Conservation (phyloP, 2,888 invertebrate species). For the Limnephilus marmoratus region DNA sequence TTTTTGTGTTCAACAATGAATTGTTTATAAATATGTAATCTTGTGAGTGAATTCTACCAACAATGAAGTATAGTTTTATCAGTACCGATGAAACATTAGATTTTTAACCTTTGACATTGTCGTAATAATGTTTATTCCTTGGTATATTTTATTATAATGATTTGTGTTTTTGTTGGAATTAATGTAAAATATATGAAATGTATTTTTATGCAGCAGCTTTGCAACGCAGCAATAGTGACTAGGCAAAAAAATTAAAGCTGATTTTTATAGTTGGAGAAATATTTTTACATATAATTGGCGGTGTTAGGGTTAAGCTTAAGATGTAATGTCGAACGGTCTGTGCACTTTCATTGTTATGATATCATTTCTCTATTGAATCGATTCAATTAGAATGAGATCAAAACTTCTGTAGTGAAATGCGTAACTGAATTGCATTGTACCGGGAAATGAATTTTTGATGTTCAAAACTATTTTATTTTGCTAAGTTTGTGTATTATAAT, state of each 20-base stretch:
- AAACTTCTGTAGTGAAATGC: not conserved
- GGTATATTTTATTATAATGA: constrained; percentile 1
- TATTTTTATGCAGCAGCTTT: constrained; percentile 42
- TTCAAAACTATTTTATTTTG: not conserved
- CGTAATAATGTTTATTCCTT: not conserved
- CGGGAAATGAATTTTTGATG: not conserved
- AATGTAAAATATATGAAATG: constrained; percentile 15
- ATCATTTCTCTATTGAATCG: not conserved
- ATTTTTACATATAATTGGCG: constrained; percentile 30
- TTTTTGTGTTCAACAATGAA: not conserved
- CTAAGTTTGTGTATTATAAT: not conserved
- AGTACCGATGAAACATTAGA: not conserved
- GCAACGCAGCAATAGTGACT: constrained; percentile 18
- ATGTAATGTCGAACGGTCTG: not conserved
- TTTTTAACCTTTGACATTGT: not conserved
- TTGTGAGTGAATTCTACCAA: not conserved
- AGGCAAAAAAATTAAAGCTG: constrained; percentile 16
- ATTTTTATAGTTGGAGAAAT: constrained; percentile 40
- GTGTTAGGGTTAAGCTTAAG: constrained; percentile 29
- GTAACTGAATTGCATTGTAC: not conserved
- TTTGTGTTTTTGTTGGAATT: constrained; percentile 30
- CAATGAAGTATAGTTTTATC: not conserved
- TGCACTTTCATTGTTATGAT: constrained; percentile 15
- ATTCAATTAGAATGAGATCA: not conserved
- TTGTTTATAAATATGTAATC: not conserved